Conservation (phyloP, 1,140 invertebrate genomes). For the Chironomus striatipennis region DNA sequence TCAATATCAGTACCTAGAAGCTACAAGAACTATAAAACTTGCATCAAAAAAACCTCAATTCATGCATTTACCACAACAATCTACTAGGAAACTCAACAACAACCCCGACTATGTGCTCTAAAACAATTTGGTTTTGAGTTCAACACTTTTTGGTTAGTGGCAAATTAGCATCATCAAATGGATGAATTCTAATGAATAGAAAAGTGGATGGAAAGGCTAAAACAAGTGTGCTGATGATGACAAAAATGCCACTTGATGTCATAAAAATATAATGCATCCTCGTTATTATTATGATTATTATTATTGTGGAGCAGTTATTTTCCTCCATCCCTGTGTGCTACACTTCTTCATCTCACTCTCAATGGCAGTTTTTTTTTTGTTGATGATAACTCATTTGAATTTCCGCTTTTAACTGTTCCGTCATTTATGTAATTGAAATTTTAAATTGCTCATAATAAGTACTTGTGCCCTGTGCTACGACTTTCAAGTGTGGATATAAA, state of each 20-base stretch:
- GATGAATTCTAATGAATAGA: neutral
- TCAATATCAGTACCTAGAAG: no score
- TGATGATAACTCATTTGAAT: neutral
- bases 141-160: neutral
- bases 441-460: neutral
- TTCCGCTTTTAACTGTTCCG: neutral
- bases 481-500: no score
- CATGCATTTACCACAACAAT: no score
- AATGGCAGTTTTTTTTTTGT: neutral
- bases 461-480: neutral
- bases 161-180: neutral
- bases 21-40: no score
- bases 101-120: no score
- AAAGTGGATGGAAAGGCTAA: neutral
- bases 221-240: neutral
- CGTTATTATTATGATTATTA: conserved; percentile 16
- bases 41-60: no score
- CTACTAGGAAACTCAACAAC: no score
- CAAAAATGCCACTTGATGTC: conserved; percentile 16
- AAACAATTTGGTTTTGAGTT: no score
- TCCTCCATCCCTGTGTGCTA: neutral
- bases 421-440: neutral
- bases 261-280: conserved; percentile 21
- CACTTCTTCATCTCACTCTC: neutral
- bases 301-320: neutral